Base-by-base conservation (phyloP, 2,113 vertebrate genomes). In the Callionymus lyra region DNA sequence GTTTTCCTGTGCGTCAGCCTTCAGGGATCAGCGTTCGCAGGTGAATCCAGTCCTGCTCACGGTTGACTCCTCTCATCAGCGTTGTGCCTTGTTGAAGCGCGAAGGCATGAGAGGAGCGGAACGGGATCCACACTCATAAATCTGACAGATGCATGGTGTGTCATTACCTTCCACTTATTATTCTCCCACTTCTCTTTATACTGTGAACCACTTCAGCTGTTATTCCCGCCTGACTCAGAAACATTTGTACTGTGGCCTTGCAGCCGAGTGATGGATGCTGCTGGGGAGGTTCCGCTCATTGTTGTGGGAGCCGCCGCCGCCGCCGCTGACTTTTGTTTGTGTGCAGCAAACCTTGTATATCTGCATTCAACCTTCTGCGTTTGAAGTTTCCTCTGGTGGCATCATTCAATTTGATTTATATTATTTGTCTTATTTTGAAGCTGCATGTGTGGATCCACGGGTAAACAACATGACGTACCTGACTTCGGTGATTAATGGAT, bases 151-250 rank as follows among this genome's bases (percentile, higher is more conserved):
- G 65, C 69, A 68, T 68, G 52, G 65, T 54, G 62, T 73, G 65
- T 71, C 72, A 74, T 74, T 74, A 76, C 69, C 46, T 48, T 71
- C 74, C 56, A 70, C 74, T 81, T 70, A 76, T 78, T 70, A 70
- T 71, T 70, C 70, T 70, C 66, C 39, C 60, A 48, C 44, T 63
- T 38, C 59, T 74, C 52, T 66, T 73, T 61, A 65, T 53, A 53
- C 56, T 19, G 54, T 46, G 56, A 62, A 56, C 57, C 58, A 62
- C 68, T 76, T 56, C 19, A 47, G 49, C 51, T 52, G 42, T 63
- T 56, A 70, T 44, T 21, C 62, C 41, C 17, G 52, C 34, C 40
- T 4, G 9, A 34, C 63, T 66, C 39, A 13, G 42, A 51, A 59
- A 63, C 60, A 70, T 77, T 76, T 80, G 68, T 70, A 47, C 59